phyloP scores from a whole-genome alignment of 2,888 invertebrate species.

The Cheilosia grossa region DNA sequence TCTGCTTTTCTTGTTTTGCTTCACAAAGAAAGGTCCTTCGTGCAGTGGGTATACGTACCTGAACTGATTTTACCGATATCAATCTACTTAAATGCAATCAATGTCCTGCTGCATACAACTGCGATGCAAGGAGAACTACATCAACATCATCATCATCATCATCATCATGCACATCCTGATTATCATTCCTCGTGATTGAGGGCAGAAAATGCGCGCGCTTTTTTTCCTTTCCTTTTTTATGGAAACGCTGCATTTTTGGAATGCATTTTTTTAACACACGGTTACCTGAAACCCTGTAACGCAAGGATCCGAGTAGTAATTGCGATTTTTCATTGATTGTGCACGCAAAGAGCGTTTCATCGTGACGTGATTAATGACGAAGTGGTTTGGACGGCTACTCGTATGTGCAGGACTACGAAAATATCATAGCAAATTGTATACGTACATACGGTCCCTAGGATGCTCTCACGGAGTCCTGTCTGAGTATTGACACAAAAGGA shows the following conservation, averaged over 20 bases:
- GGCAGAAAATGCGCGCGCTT: constrained; percentile 68
- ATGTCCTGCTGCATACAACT: constrained; percentile 58
- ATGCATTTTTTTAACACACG: constrained; percentile 32
- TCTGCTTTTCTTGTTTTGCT: constrained; percentile 23
- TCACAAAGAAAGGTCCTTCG: constrained; percentile 27
- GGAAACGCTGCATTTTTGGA: constrained; percentile 26
- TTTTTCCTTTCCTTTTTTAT: constrained; percentile 15
- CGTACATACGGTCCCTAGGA: not conserved
- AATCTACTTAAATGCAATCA: constrained; percentile 74
- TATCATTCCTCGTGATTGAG: constrained; percentile 61
- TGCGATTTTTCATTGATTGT: constrained; percentile 58
- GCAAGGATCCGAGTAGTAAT: constrained; percentile 55
- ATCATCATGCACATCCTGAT: constrained; percentile 52
- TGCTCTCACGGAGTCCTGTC: constrained; percentile 22
- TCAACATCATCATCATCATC: constrained; percentile 55
- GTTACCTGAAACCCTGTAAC: constrained; percentile 14
- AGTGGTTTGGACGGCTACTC: not conserved
- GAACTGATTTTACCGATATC: constrained; percentile 73
- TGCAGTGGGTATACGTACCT: constrained; percentile 33
- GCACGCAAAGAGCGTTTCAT: constrained; percentile 52
- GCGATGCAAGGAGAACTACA: constrained; percentile 38
- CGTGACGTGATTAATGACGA: constrained; percentile 61
- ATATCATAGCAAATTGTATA: constrained; percentile 18
- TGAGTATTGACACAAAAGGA: constrained; percentile 8
- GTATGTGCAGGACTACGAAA: constrained; percentile 32